Evolutionary conservation across 2,797 vertebrate species (phyloP), one percentile per base, ranked within the genome.

Genomic region (Epinephelus coioides): DNA sequence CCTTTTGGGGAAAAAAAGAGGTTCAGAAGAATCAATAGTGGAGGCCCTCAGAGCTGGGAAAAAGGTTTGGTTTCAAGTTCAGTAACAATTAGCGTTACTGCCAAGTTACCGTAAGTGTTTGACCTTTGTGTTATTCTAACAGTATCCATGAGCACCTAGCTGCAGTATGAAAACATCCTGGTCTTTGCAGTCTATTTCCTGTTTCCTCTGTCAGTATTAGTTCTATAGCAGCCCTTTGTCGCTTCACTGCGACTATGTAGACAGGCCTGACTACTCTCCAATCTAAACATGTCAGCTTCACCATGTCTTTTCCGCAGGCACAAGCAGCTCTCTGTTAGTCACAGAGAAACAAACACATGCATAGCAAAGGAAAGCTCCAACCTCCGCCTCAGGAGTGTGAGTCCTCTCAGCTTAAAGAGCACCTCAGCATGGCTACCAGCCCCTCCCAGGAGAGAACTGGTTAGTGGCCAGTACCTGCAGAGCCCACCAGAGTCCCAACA

Each of bases 241-340:
- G 44, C 82, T 76, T 83, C 76, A 25, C 74, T 50, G 76, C 38
- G 78, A 66, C 84, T 69, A 63, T 86, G 89, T 84, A 82, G 91
- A 91, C 89, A 89, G 90, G 76, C 82, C 80, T 84, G 79, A 88
- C 83, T 82, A 74, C 86, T 81, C 85, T 92, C 91, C 88, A 91
- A 82, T 90, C 85, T 87, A 94, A 92, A 93, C 90, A 89, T 86
- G 91, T 86, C 91, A 88, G 83, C 82, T 63, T 79, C 81, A 61
- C 85, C 49, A 23, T 82, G 80, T 86, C 83, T 93, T 87, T 92
- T 90, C 85, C 64, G 61, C 81, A 76, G 84, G 84, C 87, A 84
- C 81, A 86, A 84, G 87, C 81, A 77, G 86, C 86, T 86, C 86
- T 90, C 91, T 85, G 89, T 92, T 89, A 79, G 85, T 88, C 89